Evolutionary conservation across 2,113 vertebrate genomes (phyloP).

Genomic region (Nansenia antarctica): DNA sequence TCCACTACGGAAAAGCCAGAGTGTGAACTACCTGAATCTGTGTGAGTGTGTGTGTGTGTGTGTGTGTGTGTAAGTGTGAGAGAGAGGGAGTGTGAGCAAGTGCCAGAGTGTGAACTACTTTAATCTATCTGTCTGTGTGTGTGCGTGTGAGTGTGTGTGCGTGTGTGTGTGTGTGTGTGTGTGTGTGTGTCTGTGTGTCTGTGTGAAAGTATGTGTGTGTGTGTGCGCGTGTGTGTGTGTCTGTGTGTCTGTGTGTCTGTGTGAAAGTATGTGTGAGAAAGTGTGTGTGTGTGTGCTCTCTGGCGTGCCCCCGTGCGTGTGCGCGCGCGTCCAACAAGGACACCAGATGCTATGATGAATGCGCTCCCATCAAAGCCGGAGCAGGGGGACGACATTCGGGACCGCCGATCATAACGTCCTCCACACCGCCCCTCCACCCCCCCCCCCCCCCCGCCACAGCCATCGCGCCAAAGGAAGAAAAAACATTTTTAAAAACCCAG

Average conservation of each 20-base stretch:
- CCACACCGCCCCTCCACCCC: too few relatives aligned
- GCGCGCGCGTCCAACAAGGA: background rate
- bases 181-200: background rate
- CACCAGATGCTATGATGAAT: constrained; percentile 4
- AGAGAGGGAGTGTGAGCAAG: background rate
- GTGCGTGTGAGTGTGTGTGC: background rate
- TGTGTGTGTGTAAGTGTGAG: background rate
- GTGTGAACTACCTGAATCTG: too few relatives aligned
- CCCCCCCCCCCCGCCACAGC: too few relatives aligned
- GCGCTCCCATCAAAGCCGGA: background rate
- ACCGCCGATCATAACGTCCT: too few relatives aligned
- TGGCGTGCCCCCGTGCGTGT: background rate
- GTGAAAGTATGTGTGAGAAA: background rate
- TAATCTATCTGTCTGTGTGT: background rate
- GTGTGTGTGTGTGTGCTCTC: background rate
- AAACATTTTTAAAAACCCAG: too few relatives aligned
- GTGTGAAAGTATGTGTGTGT: background rate
- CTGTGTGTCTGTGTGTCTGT: background rate
- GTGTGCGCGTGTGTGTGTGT: background rate
- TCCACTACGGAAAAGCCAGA: too few relatives aligned
- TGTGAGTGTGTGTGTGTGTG: background rate
- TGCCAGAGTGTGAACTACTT: too few relatives aligned
- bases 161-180: background rate
- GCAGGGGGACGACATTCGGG: too few relatives aligned
- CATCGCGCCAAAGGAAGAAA: too few relatives aligned